phyloP scores from a whole-genome alignment of 2,113 vertebrate genomes.

The Tragelaphus strepsiceros region DNA sequence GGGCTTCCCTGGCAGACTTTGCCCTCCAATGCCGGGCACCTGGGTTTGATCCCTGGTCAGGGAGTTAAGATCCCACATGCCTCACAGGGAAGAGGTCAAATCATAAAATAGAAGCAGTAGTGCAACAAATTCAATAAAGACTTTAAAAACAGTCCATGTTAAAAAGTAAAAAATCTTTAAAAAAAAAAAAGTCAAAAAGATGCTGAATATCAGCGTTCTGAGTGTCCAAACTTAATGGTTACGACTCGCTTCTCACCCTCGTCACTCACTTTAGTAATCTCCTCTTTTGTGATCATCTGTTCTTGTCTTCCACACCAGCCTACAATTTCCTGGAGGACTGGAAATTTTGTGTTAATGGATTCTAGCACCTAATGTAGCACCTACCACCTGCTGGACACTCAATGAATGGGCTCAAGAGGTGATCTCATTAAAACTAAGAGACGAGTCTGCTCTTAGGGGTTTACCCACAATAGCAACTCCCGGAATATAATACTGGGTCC shows the following conservation, averaged over 20 bases:
- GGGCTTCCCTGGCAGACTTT: background rate
- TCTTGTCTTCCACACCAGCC: background rate
- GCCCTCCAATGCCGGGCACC: background rate
- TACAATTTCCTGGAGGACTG: background rate
- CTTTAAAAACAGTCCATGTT: background rate
- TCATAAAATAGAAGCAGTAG: background rate
- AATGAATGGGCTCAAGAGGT: background rate
- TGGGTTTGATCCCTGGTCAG: background rate
- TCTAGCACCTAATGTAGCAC: background rate
- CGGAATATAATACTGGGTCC: background rate
- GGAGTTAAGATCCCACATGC: background rate
- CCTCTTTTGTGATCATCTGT: rapidly evolving
- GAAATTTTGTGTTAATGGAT: background rate
- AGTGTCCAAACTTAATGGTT: background rate
- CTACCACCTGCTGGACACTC: background rate
- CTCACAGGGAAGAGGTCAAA: background rate
- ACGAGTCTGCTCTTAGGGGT: no score
- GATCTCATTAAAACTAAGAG: background rate
- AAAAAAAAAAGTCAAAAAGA: background rate
- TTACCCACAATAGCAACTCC: no score
- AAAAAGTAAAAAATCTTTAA: background rate
- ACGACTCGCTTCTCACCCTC: background rate
- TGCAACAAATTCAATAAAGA: background rate
- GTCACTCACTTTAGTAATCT: background rate
- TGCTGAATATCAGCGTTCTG: background rate